A percentile compares a stretch with the other conserved stretches of the same genome.
Conservation (phyloP, 37 sponge, comb jelly and placozoan genomes). For the Spongilla lacustris region DNA sequence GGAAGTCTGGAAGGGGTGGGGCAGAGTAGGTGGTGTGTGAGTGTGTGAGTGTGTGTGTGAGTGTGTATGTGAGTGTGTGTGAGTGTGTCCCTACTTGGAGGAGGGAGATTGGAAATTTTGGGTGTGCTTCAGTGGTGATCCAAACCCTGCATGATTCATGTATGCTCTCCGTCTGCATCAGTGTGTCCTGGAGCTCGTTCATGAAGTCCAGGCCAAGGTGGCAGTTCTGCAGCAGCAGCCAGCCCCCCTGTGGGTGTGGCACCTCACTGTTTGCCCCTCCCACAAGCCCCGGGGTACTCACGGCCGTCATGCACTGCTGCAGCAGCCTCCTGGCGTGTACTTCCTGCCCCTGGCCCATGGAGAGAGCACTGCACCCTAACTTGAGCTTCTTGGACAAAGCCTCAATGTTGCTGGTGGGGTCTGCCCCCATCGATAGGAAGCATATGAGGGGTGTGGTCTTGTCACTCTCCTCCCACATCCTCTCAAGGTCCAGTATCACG, state of each 20-base stretch:
- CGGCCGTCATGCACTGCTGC: conserved; percentile 80
- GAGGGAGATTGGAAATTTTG: conserved; percentile 93
- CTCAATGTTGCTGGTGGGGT: conserved; percentile 94
- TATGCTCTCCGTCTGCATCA: conserved; percentile 77
- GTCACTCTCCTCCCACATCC: conserved; percentile 88
- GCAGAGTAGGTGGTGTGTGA: background rate
- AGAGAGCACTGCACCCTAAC: conserved; percentile 84
- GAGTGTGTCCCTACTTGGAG: conserved; percentile 67
- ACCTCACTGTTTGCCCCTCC: background rate
- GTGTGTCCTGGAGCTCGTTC: conserved; percentile 87
- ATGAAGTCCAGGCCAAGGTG: conserved; percentile 95
- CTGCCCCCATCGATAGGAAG: conserved; percentile 97
- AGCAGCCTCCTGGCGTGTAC: conserved; percentile 95
- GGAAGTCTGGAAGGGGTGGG: conserved; percentile 34
- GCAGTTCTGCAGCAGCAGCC: conserved; percentile 97
- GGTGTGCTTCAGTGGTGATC: conserved; percentile 96
- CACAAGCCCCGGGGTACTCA: conserved; percentile 23
- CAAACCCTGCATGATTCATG: conserved; percentile 86
- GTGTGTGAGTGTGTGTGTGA: conserved; percentile 26
- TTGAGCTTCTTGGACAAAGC: conserved; percentile 93
- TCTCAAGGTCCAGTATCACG: conserved; percentile 94
- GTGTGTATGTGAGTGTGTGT: conserved; percentile 4
- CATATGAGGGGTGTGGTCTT: conserved; percentile 89
- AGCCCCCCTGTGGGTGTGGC: conserved; percentile 72
- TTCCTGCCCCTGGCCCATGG: conserved; percentile 98